Evolutionary conservation across 2,113 vertebrate species (phyloP).

Genomic region (Promerops cafer): DNA sequence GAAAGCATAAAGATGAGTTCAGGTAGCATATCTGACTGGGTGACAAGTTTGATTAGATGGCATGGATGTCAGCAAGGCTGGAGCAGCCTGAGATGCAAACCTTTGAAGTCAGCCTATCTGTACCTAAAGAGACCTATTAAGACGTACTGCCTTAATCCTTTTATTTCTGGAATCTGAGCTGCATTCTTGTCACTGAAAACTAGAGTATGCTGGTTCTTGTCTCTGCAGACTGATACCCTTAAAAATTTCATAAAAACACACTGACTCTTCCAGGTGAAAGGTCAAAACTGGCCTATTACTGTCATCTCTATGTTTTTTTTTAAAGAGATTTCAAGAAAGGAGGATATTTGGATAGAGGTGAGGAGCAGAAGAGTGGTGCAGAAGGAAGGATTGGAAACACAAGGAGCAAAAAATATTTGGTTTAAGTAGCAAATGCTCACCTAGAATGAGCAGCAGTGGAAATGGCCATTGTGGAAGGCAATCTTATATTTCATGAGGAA

Average conservation of each 20-base stretch:
- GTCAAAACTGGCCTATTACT: not conserved
- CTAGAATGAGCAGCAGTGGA: not conserved
- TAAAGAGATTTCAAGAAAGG: not conserved
- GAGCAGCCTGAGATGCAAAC: not conserved
- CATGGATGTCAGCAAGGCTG: not conserved
- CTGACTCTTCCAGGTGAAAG: not conserved
- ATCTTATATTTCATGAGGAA: not conserved
- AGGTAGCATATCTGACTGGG: not conserved
- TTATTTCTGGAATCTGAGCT: not conserved
- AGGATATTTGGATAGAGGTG: not conserved
- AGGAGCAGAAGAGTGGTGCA: not conserved
- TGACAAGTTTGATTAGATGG: not conserved
- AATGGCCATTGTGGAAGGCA: not conserved
- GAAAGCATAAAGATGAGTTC: not conserved
- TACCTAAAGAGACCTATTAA: not conserved
- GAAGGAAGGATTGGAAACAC: not conserved
- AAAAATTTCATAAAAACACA: not conserved
- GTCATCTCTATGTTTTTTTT: not conserved
- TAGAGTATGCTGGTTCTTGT: not conserved
- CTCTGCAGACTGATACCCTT: not conserved
- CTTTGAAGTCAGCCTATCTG: not conserved
- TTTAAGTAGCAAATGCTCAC: not conserved
- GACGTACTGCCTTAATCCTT: not conserved
- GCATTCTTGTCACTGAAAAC: not conserved
- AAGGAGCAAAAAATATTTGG: not conserved